Conservation (phyloP, 2,888 invertebrate genomes). For the Stenchaetothrips biformis region DNA sequence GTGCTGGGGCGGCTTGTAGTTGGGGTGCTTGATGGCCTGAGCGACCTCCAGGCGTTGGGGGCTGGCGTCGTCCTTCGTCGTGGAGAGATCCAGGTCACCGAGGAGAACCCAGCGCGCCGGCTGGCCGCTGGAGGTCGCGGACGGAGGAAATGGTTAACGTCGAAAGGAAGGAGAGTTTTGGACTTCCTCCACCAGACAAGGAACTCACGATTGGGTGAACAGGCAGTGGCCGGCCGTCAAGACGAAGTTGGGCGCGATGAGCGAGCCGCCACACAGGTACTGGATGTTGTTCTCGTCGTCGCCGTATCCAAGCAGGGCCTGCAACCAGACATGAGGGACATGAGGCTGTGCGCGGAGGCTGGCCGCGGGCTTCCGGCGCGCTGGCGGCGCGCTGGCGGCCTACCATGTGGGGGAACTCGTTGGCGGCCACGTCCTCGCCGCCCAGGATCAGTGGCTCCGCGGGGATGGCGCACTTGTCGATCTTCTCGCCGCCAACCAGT, state of each 20-base stretch:
- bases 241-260: conserved; percentile 30
- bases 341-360: not conserved
- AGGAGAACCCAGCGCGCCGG: not conserved
- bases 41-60: not conserved
- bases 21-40: not conserved
- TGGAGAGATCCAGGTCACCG: not conserved
- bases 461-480: not conserved
- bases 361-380: too few species aligned
- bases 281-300: conserved; percentile 18
- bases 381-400: not conserved
- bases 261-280: conserved; percentile 30
- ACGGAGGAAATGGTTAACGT: not conserved
- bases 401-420: conserved; percentile 11
- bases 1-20: conserved; percentile 10
- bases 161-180: not conserved
- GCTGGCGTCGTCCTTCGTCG: not conserved
- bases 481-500: not conserved
- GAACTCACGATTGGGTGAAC: not conserved
- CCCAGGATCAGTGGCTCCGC: not conserved
- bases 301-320: conserved; percentile 31
- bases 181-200: not conserved
- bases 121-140: not conserved
- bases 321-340: not conserved
- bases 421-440: not conserved
- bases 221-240: conserved; percentile 27